Evolutionary conservation across 1,140 invertebrate genomes (phyloP), one percentile per base, ranked within the genome.

Genomic region (Lithobius niger): DNA sequence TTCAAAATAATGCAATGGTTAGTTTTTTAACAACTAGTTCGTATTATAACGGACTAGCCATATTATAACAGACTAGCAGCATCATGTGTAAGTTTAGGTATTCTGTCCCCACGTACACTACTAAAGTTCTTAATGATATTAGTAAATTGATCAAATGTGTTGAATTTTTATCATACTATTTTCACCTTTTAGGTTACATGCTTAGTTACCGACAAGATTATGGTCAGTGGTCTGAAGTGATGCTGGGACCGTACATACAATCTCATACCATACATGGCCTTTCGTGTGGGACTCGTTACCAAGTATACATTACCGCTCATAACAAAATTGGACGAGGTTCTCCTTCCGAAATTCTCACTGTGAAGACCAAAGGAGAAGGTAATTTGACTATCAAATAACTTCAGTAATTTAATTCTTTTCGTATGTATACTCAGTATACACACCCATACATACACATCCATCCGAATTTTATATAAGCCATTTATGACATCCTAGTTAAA

Each of bases 141-240:
- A 84, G 55, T 85, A 79, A 50, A 77, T 90, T 59, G 82, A 82
- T 1, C 80, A 90, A 57, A 84, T 85, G 63, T 70, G 90, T 47
- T 82, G 83, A 64, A 15, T 47, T 13, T 10, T 13, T 13, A 36
- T 13, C 10, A 16, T n/a, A 43, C 10, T 40, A 10, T 10, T 28
- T 43, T 27, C 50, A 10, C n/a, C 21, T 52, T 52, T 27, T 36
- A 52, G 50, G 26, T 52, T 90, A 90, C 67, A 90, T 86, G 18
- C 79, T 93, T 58, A 84, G 89, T 65, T 93, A 89, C 73, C 92
- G 92, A 69, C 86, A 83, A 25, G 89, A 92, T 72, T 92, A 89
- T 65, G 88, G 88, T 25, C 87, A 93, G 64, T 91, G 87, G 88
- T 85, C 90, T 52, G 65, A 60, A 36, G 57, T 62, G 15, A 55